Percentiles rank a stretch among this genome's conserved stretches.
phyloP scores from a whole-genome alignment of 2,113 vertebrate species.

The Myxocyprinus asiaticus region DNA sequence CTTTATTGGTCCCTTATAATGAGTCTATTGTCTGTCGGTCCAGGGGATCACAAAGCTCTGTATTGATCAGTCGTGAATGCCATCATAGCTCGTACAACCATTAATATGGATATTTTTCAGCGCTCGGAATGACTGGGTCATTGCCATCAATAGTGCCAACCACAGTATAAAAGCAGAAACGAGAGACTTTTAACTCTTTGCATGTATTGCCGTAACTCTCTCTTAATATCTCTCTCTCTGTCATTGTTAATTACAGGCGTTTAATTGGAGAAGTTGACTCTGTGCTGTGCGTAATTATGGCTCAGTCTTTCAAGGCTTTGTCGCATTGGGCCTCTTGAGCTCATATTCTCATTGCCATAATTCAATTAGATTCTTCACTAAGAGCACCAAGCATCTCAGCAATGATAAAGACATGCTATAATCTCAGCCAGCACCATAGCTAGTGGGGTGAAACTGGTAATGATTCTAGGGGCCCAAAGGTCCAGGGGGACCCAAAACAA shows the following conservation, averaged over 20 bases:
- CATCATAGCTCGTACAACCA: slow-evolving; percentile 19
- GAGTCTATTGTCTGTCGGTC: slow-evolving; percentile 48
- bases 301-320: slow-evolving; percentile 42
- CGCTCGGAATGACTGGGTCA: slow-evolving; percentile 4
- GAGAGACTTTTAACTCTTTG: slow-evolving; percentile 37
- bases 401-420: neutral
- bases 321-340: slow-evolving; percentile 47
- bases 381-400: slow-evolving; percentile 28
- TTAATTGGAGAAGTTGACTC: slow-evolving; percentile 57
- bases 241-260: slow-evolving; percentile 58
- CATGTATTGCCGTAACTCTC: slow-evolving; percentile 5
- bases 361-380: slow-evolving; percentile 56
- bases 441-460: no score
- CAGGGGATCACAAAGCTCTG: slow-evolving; percentile 13
- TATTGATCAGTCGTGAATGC: slow-evolving; percentile 34
- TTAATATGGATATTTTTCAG: slow-evolving; percentile 44
- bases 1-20: slow-evolving; percentile 49
- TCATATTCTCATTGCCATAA: slow-evolving; percentile 40
- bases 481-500: no score
- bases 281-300: slow-evolving; percentile 48
- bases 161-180: slow-evolving; percentile 2
- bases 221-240: slow-evolving; percentile 9
- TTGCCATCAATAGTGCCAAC: neutral
- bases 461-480: no score
- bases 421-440: no score